Evolutionary conservation across 2,797 vertebrate species (phyloP).

Genomic region (Lates japonicus): DNA sequence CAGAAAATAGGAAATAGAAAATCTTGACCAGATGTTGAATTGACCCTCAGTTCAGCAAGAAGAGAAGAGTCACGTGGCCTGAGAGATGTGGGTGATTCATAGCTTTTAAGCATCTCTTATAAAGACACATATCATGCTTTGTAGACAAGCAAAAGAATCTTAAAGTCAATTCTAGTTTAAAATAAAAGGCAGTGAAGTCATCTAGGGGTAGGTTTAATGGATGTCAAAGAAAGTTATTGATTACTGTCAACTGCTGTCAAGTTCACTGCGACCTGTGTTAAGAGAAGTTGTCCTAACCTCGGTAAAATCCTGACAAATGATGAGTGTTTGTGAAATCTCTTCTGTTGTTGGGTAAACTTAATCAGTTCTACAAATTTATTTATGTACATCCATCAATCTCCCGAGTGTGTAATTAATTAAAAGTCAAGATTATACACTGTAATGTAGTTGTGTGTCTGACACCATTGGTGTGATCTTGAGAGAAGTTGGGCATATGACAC

Average conservation of each 20-base stretch:
- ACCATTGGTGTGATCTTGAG: background rate
- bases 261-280: background rate
- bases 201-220: background rate
- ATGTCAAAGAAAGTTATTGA: background rate
- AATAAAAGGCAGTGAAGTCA: background rate
- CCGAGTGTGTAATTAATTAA: conserved; percentile 10
- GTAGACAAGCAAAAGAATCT: background rate
- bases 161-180: background rate
- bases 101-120: background rate
- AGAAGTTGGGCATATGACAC: background rate
- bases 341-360: background rate
- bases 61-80: background rate
- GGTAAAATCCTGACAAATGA: background rate
- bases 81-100: background rate
- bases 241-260: background rate
- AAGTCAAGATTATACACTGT: background rate
- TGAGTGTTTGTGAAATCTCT: background rate
- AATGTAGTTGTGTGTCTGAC: conserved; percentile 1
- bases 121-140: background rate
- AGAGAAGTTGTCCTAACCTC: background rate
- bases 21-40: background rate
- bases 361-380: background rate
- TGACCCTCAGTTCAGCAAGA: background rate
- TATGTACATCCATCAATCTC: background rate
- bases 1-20: background rate